These are phyloP conservation scores for Holcopasites calliopsidis DNA, from an alignment of 1,140 invertebrate genomes.

Conservation along the genomic window DNA sequence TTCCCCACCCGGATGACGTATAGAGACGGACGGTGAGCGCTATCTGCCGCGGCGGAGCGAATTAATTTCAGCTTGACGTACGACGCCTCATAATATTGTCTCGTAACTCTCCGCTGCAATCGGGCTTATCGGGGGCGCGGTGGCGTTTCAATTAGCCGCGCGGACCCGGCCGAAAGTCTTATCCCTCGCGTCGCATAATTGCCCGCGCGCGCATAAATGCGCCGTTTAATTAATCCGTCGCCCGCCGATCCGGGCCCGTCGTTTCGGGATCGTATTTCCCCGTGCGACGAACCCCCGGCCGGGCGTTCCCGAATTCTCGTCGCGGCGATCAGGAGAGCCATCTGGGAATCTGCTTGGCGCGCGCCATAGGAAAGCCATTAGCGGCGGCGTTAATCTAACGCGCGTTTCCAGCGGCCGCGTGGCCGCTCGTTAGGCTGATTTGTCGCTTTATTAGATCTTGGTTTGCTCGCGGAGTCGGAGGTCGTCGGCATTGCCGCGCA, in stretches of 20 bases:
- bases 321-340: constrained; percentile 36
- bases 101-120: constrained; percentile 66
- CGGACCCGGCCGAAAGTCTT: constrained; percentile 61
- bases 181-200: constrained; percentile 64
- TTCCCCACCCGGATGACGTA: constrained; percentile 50
- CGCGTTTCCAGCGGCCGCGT: constrained; percentile 56
- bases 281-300: background rate
- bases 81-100: constrained; percentile 69
- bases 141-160: constrained; percentile 69
- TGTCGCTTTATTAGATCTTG: constrained; percentile 80
- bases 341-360: constrained; percentile 12
- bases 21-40: constrained; percentile 30
- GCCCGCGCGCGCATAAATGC: constrained; percentile 66
- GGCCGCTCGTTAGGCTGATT: constrained; percentile 75
- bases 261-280: constrained; percentile 20
- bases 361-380: constrained; percentile 62
- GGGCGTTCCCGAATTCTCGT: background rate
- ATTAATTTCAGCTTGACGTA: constrained; percentile 67
- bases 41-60: constrained; percentile 55
- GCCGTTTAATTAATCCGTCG: constrained; percentile 58
- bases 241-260: background rate
- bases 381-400: constrained; percentile 54
- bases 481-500: constrained; percentile 54
- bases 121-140: constrained; percentile 57
- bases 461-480: constrained; percentile 56